Evolutionary conservation across 1,140 invertebrate species (phyloP).

Genomic region (Caenorhabditis elegans): DNA sequence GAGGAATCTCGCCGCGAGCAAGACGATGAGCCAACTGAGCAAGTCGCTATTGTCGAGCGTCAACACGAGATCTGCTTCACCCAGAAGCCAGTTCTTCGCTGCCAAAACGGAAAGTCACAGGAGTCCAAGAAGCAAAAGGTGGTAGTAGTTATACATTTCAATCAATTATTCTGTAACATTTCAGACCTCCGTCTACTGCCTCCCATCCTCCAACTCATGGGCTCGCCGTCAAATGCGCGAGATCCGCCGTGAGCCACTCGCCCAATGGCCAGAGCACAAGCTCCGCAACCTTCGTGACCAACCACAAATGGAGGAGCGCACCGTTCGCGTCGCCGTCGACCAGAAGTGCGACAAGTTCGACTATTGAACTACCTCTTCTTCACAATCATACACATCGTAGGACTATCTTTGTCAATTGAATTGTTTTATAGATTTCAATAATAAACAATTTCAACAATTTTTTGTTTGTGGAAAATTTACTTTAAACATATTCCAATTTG

Average conservation of each 20-base stretch:
- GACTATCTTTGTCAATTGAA: not conserved
- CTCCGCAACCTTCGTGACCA: not conserved
- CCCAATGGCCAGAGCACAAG: not conserved
- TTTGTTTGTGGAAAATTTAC: not conserved
- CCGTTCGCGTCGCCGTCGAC: conserved; percentile 4
- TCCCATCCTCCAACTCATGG: conserved; percentile 23
- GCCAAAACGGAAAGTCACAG: conserved; percentile 21
- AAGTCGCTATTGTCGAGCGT: conserved; percentile 31
- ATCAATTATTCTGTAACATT: not conserved
- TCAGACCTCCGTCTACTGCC: not conserved
- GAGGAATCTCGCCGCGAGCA: not conserved
- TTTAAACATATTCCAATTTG: no score
- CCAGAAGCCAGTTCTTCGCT: conserved; percentile 3
- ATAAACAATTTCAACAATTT: conserved; percentile 28
- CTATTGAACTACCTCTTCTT: conserved; percentile 1
- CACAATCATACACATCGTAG: no score
- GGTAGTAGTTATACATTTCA: not conserved
- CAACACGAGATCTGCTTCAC: conserved; percentile 42
- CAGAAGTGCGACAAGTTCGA: conserved; percentile 9
- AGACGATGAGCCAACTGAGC: conserved; percentile 34
- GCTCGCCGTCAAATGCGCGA: conserved; percentile 5
- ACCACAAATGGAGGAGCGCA: conserved; percentile 4
- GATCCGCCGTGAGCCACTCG: not conserved
- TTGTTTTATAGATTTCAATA: not conserved
- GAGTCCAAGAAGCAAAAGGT: conserved; percentile 26